phyloP scores from a whole-genome alignment of 2,797 vertebrate genomes.

The Danio choprae region DNA sequence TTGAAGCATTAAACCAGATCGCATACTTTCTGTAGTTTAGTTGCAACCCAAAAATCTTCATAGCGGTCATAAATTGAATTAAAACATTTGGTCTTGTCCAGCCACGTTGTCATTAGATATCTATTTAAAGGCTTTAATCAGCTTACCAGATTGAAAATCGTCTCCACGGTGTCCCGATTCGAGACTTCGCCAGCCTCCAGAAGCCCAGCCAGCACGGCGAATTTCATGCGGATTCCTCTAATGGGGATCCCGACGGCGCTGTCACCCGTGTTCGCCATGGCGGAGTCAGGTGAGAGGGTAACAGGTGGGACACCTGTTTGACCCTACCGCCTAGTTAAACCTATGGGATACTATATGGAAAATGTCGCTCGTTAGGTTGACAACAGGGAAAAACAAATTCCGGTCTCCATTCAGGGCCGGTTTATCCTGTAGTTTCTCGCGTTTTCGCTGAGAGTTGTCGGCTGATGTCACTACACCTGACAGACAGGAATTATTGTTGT shows the following conservation, averaged over 20 bases:
- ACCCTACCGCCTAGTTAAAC: conserved; percentile 62
- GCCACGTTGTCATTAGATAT: not conserved
- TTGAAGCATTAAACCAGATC: not conserved
- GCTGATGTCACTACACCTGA: conserved; percentile 28
- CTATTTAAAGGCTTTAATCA: conserved; percentile 63
- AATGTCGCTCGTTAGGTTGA: conserved; percentile 62
- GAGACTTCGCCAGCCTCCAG: conserved; percentile 95
- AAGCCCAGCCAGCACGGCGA: conserved; percentile 90
- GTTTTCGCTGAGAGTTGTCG: not conserved
- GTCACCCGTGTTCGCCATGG: conserved; percentile 87
- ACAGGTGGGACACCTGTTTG: conserved; percentile 79
- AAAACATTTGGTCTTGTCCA: not conserved
- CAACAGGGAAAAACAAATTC: conserved; percentile 55
- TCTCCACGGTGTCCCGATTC: conserved; percentile 94
- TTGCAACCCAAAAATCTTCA: not conserved
- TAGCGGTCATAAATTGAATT: not conserved
- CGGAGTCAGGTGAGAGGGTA: conserved; percentile 64
- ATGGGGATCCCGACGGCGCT: conserved; percentile 87
- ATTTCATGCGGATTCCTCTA: conserved; percentile 95
- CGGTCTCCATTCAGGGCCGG: conserved; percentile 68
- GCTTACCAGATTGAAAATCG: conserved; percentile 98
- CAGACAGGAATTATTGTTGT: conserved; percentile 21
- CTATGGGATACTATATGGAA: conserved; percentile 44
- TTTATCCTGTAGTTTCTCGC: not conserved
- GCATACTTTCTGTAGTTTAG: not conserved